Conservation (phyloP, 2,113 vertebrate species). For the Passer montanus region DNA sequence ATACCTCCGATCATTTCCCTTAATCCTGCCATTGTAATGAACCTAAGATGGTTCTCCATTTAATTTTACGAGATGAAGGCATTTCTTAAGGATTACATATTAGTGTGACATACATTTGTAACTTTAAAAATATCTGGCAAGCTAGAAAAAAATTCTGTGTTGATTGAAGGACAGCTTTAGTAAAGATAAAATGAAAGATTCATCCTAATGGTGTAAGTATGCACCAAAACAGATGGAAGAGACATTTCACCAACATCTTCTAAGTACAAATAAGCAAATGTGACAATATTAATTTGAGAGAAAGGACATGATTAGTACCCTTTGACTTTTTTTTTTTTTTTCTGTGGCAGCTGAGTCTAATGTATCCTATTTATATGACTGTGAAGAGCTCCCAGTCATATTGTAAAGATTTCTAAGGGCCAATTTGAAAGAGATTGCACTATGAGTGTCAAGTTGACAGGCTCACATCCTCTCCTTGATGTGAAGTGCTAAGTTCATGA, state of each 20-base stretch:
- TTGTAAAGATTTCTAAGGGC: constrained; percentile 43
- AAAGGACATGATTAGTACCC: neutral
- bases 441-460: constrained; percentile 31
- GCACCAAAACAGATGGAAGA: constrained; percentile 31
- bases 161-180: constrained; percentile 24
- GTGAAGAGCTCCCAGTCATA: constrained; percentile 43
- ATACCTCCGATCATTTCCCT: neutral
- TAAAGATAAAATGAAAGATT: neutral
- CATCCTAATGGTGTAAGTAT: neutral
- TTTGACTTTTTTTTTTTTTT: neutral
- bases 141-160: neutral
- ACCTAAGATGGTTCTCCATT: neutral
- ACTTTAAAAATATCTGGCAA: neutral
- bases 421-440: constrained; percentile 15
- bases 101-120: neutral
- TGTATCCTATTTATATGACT: neutral
- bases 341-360: neutral
- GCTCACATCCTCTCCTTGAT: constrained; percentile 39
- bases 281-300: constrained; percentile 27
- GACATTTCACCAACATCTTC: neutral
- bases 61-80: neutral
- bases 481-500: constrained; percentile 59
- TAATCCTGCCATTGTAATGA: neutral
- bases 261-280: neutral
- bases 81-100: neutral